Evolutionary conservation across 2,797 vertebrate species (phyloP).

Genomic region (Falco peregrinus): DNA sequence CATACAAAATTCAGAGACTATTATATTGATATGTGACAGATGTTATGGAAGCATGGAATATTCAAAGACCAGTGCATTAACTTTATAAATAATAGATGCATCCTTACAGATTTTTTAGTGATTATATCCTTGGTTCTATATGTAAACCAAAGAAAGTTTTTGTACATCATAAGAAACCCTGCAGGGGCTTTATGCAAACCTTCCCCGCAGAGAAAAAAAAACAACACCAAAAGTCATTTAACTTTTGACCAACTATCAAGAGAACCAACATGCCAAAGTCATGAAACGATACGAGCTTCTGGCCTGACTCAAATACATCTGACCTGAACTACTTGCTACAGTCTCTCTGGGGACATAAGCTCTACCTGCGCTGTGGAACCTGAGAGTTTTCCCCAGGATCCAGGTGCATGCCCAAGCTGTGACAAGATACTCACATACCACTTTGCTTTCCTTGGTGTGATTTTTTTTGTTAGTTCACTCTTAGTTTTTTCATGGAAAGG

Average conservation of each 20-base stretch:
- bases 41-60: neutral
- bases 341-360: neutral
- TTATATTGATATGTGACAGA: constrained; percentile 34
- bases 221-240: neutral
- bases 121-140: neutral
- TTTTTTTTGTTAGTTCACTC: neutral
- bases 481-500: neutral
- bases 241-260: neutral
- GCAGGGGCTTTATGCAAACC: neutral
- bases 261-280: neutral
- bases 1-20: constrained; percentile 43
- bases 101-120: constrained; percentile 11
- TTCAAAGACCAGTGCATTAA: constrained; percentile 28
- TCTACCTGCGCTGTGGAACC: neutral
- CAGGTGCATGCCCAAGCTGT: neutral
- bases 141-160: neutral
- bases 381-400: neutral
- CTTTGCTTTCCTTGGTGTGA: neutral
- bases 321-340: neutral
- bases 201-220: neutral
- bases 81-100: constrained; percentile 44
- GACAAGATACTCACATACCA: neutral
- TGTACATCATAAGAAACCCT: neutral
- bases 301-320: neutral
- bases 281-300: neutral